Base-by-base conservation (phyloP, 2,113 vertebrate species). In the Ceyx margarethae region DNA sequence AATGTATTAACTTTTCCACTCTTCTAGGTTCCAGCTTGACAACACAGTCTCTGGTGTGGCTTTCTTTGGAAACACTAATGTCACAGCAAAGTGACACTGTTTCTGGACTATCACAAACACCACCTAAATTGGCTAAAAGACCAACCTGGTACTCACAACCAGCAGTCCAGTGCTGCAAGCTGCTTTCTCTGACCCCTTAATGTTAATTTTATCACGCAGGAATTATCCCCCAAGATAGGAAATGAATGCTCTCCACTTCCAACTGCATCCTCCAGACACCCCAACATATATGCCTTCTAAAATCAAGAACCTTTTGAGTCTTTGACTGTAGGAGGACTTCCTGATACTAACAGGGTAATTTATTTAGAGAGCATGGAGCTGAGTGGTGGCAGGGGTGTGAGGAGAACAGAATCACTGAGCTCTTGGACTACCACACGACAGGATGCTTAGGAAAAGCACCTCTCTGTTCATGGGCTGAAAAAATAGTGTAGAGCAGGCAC, bases 341-440 rank as follows among this genome's bases (percentile, higher is more conserved):
- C 3, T 10, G 37, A 42, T 9, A 5, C 35, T 42, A 12, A n/a
- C 2, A 42, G 12, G 11, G n/a, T 19, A 46, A 53, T 31, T 62
- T 83, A 50, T 22, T 50, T 50, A 50, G 25, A 62, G 26, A 31
- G 58, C 1, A 0, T 26, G n/a, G 29, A 79, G 50, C 66, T 14
- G 29, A 64, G 48, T n/a, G 12, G n/a, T 11, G 2, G 15, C 31
- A 2, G 2, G 16, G 23, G 19, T 2, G 1, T 17, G 25, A 28
- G 26, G 31, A 23, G n/a, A 28, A 12, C 25, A 0, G 37, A 51
- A 37, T 61, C 53, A 37, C 61, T 45, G 33, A 11, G 1, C n/a
- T 29, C 25, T 19, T 10, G 18, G 33, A 19, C 62, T 35, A 9
- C 4, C 13, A 7, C 56, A 28, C 1, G 0, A 50, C 21, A 16